Evolutionary conservation across 2,888 invertebrate species (phyloP), one percentile per base, ranked within the genome.

Genomic region (Ennomos fuscantarius): DNA sequence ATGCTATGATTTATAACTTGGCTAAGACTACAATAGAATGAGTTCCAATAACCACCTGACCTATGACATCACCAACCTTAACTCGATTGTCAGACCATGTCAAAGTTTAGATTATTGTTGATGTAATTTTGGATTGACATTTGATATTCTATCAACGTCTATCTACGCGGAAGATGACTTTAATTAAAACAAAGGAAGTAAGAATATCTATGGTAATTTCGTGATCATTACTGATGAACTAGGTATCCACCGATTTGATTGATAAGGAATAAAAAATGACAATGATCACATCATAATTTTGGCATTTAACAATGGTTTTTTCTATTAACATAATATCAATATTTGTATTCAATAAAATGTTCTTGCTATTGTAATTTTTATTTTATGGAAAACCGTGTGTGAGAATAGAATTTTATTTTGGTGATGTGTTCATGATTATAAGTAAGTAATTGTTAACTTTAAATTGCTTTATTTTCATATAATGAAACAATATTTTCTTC

Each of bases 1-100:
- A 68, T 42, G 40, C 65, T 72, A 67, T 82, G 82, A 87, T 84
- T 82, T 79, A 86, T 78, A 72, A 78, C 75, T 69, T 60, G 74
- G 73, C 75, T 73, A 62, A 66, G 62, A 70, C 62, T 70, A 84
- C 79, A 84, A 86, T 77, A 75, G 76, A 80, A 79, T 78, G 69
- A 72, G 78, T 78, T 74, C 76, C 73, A 78, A 76, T 78, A 81
- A 72, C 66, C 68, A 59, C 69, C 63, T 83, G 83, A 89, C 84
- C 85, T 87, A 87, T 89, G 86, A 87, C 81, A 84, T 87, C 84
- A 87, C 67, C 72, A 72, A 72, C 76, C 79, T 80, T 73, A 77
- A 59, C 47, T 64, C 48, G 70, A 72, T 72, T 73, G 69, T 70
- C 70, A 71, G 68, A 73, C 70, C 81, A 77, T 82, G 79, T 79